Base-by-base conservation (phyloP, 2,797 vertebrate species). In the Cyclopterus lumpus region DNA sequence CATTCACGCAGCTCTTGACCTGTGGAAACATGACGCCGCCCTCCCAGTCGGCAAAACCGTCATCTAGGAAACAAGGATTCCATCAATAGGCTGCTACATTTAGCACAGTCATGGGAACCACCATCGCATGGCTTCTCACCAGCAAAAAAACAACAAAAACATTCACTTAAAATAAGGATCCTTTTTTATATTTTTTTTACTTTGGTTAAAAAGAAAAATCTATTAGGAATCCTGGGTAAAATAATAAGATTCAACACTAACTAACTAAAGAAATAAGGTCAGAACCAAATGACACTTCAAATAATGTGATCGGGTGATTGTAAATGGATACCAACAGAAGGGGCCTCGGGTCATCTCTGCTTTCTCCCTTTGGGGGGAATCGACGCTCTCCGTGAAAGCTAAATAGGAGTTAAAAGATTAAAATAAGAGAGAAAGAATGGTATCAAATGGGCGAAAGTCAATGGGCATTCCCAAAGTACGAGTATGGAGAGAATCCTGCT, bases 31-130 rank as follows among this genome's bases (percentile, higher is more conserved):
- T n/a, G 1, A 30, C 49, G 66, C 26, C 12, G 38, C 16, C 44
- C 42, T 66, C 24, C n/a, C n/a, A 10, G 7, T 71, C 64, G 46
- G 59, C 42, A 11, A 67, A 67, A 61, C 53, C 2, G 24, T 32
- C 51, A 46, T 74, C 71, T 26, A 68, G 72, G 63, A 75, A 89
- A 82, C 59, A 9, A 24, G 53, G 70, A 73, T 67, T 81, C 57
- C 64, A 69, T 86, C 85, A 76, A 82, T 53, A 72, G 71, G 42
- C 48, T 86, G 88, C 80, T 86, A 84, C 84, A 85, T 90, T 85
- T 78, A 86, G 74, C 85, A 70, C 63, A 40, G 67, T 44, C 73
- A 66, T 81, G 82, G 81, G 73, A 92, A 85, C 82, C 28, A 6
- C 16, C 58, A 57, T 22, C 0, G n/a, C 15, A 73, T 14, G 26